These are phyloP conservation scores for Microtus montanus DNA, from an alignment of 2,113 vertebrate species.

Conservation along the genomic window DNA sequence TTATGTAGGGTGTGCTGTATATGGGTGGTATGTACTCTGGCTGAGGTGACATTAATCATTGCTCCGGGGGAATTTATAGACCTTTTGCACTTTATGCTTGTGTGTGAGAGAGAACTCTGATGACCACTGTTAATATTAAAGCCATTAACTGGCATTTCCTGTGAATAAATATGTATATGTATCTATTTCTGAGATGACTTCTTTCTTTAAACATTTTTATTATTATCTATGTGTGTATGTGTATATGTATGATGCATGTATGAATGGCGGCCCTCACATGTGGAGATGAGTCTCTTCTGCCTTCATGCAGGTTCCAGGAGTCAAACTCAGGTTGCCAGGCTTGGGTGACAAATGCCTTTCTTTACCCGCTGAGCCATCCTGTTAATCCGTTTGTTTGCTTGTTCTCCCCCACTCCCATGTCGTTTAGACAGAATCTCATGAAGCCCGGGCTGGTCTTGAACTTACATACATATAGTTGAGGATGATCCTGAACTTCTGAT, in stretches of 20 bases:
- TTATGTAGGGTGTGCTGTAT: background rate
- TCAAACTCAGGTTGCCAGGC: background rate
- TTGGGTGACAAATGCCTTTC: background rate
- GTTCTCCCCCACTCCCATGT: background rate
- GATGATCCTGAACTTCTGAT: background rate
- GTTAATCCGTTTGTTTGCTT: background rate
- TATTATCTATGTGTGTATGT: background rate
- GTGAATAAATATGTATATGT: constrained; percentile 28
- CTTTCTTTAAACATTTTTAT: background rate
- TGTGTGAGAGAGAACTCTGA: constrained; percentile 7
- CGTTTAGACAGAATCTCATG: background rate
- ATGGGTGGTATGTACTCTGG: background rate
- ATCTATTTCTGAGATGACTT: constrained; percentile 37
- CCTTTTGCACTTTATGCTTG: constrained; percentile 74
- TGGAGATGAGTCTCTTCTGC: background rate
- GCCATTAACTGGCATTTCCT: constrained; percentile 56
- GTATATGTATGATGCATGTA: background rate
- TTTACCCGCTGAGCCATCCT: background rate
- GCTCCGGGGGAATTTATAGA: background rate
- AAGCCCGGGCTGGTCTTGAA: background rate
- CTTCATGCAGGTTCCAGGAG: background rate
- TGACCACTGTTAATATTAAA: constrained; percentile 57
- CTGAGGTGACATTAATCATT: background rate
- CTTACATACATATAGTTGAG: background rate
- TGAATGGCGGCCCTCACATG: background rate